Percentiles rank a stretch among this genome's conserved stretches.
Evolutionary conservation across 2,888 invertebrate genomes (phyloP).

Genomic region (Chymomyza amoena): DNA sequence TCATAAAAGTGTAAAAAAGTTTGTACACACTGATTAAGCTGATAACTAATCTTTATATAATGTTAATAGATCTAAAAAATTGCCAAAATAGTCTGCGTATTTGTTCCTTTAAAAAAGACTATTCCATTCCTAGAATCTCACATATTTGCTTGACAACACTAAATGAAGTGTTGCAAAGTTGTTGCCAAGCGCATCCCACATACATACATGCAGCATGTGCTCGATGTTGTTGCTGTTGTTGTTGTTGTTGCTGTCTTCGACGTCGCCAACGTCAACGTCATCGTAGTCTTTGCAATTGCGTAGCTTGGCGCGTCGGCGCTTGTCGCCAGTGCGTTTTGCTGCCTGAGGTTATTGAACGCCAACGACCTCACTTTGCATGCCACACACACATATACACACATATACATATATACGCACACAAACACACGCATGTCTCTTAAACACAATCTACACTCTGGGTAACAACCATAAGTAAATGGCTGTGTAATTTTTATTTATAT

Average conservation of each 20-base stretch:
- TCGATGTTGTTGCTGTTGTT: slow-evolving; percentile 3
- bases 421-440: slow-evolving; percentile 9
- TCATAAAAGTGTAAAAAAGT: no score
- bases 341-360: slow-evolving; percentile 76
- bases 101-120: neutral
- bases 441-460: neutral
- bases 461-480: slow-evolving; percentile 39
- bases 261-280: slow-evolving; percentile 1
- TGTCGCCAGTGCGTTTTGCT: slow-evolving; percentile 5
- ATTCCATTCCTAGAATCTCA: neutral
- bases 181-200: slow-evolving; percentile 48
- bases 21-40: no score
- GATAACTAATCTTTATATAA: no score
- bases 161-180: slow-evolving; percentile 3
- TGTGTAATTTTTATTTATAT: slow-evolving; percentile 32
- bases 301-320: slow-evolving; percentile 22
- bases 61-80: no score
- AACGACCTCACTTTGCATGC: slow-evolving; percentile 75
- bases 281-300: slow-evolving; percentile 54
- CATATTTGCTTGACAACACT: slow-evolving; percentile 35
- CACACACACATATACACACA: slow-evolving; percentile 26
- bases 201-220: slow-evolving; percentile 20
- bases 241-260: slow-evolving; percentile 11
- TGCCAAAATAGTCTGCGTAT: no score
- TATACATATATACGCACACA: no score